A percentile compares a stretch with the other conserved stretches of the same genome.
Evolutionary conservation across 2,888 invertebrate species (phyloP).

Genomic region (Brachyptera putata): DNA sequence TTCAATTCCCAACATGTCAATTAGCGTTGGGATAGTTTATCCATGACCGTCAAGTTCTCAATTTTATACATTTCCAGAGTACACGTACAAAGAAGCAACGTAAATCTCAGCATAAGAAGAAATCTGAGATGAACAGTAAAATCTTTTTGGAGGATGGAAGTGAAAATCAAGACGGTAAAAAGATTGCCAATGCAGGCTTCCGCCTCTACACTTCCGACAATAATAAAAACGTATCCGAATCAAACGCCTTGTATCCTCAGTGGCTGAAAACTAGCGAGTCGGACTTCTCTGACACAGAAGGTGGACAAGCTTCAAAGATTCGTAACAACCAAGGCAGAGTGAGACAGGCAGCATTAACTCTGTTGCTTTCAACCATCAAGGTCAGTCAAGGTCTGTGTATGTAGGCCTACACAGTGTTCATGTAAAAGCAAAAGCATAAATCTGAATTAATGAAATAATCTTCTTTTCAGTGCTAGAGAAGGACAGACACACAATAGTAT

Average conservation of each 20-base stretch:
- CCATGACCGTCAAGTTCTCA: too few species aligned
- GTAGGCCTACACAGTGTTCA: too few species aligned
- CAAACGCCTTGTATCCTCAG: background rate
- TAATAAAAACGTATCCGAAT: background rate
- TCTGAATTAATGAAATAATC: too few species aligned
- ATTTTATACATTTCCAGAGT: background rate
- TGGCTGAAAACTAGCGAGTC: slow-evolving; percentile 52
- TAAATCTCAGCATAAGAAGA: background rate
- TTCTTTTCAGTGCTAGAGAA: too few species aligned
- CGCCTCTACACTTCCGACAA: background rate
- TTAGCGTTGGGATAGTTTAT: too few species aligned
- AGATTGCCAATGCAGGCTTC: background rate
- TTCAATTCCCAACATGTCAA: too few species aligned
- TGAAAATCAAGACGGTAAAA: background rate
- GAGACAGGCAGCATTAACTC: slow-evolving; percentile 60
- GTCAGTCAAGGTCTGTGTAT: too few species aligned
- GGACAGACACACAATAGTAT: too few species aligned
- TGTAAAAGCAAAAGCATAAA: too few species aligned
- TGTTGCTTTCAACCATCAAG: slow-evolving; percentile 57
- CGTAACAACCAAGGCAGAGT: slow-evolving; percentile 54
- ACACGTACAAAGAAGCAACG: background rate
- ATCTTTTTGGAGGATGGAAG: background rate
- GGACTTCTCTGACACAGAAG: slow-evolving; percentile 62
- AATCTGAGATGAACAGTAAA: background rate
- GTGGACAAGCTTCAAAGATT: slow-evolving; percentile 42